Base-by-base conservation (phyloP, 2,888 invertebrate species). In the Pedicia rivosa region DNA sequence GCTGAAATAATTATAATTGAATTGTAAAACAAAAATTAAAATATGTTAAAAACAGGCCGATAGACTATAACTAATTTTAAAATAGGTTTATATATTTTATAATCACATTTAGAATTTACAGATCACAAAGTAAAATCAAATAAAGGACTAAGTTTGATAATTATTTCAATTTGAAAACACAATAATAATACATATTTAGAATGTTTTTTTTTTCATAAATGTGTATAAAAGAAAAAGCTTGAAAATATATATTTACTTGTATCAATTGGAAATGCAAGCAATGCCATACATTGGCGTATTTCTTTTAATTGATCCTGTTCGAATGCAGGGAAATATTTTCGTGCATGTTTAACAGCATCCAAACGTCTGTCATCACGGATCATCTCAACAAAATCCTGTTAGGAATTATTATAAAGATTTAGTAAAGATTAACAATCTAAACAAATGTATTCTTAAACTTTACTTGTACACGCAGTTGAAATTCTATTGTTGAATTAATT, bases 361-460 rank as follows among this genome's bases (percentile, higher is more conserved):
- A 90, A 65, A 32, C 90, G 72, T 40, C 76, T 70, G 55, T 90
- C 87, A 8, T 70, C 68, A 40, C 90, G 74, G n/a, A 98, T 81
- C 36, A 95, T 61, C 61, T 97, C 97, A 24, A 98, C 81, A 56
- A 94, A 95, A 59, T 95, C 95, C 67, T 95, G n/a, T n/a, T n/a
- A n/a, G n/a, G n/a, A n/a, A n/a, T n/a, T n/a, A n/a, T n/a, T n/a
- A n/a, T n/a, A n/a, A 78, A 13, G 22, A 37, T 22, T 9, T 15
- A 12, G 16, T 33, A 15, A 15, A 8, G 15, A 26, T 14, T 19
- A 4, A 28, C 4, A 8, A 19, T 19, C 17, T 8, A 14, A 16
- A 16, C 12, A 17, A 12, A 33, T n/a, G n/a, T n/a, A n/a, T n/a
- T n/a, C n/a, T n/a, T n/a, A n/a, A n/a, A n/a, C n/a, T n/a, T n/a